Conservation (phyloP, 2,888 invertebrate genomes). For the Agrochola macilenta region DNA sequence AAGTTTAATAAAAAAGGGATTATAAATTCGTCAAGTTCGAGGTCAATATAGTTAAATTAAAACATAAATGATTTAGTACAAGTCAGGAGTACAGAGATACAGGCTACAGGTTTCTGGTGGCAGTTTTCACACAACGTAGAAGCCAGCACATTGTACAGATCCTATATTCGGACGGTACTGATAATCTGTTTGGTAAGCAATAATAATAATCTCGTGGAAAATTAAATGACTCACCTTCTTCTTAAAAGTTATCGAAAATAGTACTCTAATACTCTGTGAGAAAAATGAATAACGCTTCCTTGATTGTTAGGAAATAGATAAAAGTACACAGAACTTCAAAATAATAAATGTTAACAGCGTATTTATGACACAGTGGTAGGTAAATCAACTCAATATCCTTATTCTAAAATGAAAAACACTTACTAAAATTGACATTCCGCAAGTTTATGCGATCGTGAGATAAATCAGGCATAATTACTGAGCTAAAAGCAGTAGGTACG, state of each 20-base stretch:
- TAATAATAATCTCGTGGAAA: slow-evolving; percentile 3
- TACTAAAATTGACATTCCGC: slow-evolving; percentile 37
- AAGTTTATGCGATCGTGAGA: slow-evolving; percentile 51
- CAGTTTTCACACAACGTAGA: neutral
- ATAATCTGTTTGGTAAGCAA: slow-evolving; percentile 2
- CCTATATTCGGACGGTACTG: neutral
- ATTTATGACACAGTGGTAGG: slow-evolving; percentile 10
- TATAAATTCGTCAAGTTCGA: too few relatives aligned
- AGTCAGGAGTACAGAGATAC: too few relatives aligned
- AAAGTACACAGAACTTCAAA: neutral
- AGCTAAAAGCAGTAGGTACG: slow-evolving; percentile 20
- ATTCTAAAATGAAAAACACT: slow-evolving; percentile 34
- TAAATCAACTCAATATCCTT: slow-evolving; percentile 29
- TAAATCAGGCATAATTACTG: slow-evolving; percentile 56
- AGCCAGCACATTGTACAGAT: neutral
- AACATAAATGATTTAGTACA: too few relatives aligned
- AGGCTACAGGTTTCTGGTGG: neutral
- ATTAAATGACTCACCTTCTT: slow-evolving; percentile 17
- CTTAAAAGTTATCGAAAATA: slow-evolving; percentile 12
- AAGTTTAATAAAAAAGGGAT: too few relatives aligned
- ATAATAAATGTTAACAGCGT: neutral
- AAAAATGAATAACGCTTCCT: slow-evolving; percentile 4
- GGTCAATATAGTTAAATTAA: too few relatives aligned
- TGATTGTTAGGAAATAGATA: neutral
- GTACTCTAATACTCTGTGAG: neutral